phyloP scores from a whole-genome alignment of 1,140 invertebrate genomes.

The Palaemon carinicauda region DNA sequence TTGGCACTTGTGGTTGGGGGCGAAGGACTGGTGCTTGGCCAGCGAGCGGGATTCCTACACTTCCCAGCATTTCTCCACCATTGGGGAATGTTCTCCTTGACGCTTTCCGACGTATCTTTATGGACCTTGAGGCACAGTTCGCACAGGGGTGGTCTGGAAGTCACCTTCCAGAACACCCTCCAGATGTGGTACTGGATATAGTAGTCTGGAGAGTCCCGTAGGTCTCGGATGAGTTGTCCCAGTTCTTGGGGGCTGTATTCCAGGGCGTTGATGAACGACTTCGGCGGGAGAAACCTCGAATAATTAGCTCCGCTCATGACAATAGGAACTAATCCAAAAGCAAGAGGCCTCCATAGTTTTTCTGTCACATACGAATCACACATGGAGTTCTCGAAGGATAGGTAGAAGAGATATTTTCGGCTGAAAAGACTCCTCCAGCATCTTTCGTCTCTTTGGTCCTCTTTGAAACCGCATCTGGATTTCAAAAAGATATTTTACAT shows the following conservation, averaged over 20 bases:
- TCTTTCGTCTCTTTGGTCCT: conserved; percentile 28
- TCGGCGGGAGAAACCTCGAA: conserved; percentile 70
- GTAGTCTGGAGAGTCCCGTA: conserved; percentile 63
- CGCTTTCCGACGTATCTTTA: background rate
- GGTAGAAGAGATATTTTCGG: conserved; percentile 49
- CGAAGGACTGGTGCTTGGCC: background rate
- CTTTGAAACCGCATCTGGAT: conserved; percentile 12
- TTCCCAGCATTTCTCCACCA: conserved; percentile 20
- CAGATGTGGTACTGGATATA: conserved; percentile 30
- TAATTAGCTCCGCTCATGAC: conserved; percentile 74
- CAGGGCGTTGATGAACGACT: conserved; percentile 74
- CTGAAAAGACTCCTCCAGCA: conserved; percentile 59
- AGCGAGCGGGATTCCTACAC: background rate
- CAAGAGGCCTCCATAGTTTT: conserved; percentile 48
- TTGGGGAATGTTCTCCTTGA: background rate
- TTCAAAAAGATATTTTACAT: too few relatives aligned
- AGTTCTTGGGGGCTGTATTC: conserved; percentile 68
- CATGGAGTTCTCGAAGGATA: conserved; percentile 55
- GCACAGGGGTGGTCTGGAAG: conserved; percentile 29
- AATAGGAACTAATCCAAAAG: conserved; percentile 71
- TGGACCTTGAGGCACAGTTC: conserved; percentile 34
- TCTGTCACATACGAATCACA: conserved; percentile 54
- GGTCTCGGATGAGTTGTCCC: conserved; percentile 66
- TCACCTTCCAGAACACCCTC: conserved; percentile 31
- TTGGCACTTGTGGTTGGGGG: background rate